Percentiles rank a stretch among this genome's conserved stretches.
Evolutionary conservation across 2,888 invertebrate genomes (phyloP).

Genomic region (Pachydiplax longipennis): DNA sequence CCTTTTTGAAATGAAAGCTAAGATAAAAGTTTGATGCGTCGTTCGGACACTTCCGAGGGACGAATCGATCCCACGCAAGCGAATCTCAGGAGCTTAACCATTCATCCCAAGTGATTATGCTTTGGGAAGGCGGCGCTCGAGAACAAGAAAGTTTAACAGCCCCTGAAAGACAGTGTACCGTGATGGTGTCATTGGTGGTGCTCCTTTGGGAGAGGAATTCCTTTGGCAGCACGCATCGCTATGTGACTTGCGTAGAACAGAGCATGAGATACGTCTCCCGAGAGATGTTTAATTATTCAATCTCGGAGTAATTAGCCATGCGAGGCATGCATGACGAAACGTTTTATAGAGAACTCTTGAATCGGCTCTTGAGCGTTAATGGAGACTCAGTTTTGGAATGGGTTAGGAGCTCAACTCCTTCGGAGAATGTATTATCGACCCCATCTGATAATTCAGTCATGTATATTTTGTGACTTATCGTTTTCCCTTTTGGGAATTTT

Average conservation of each 20-base stretch:
- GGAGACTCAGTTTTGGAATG: neutral
- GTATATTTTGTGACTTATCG: too few species aligned
- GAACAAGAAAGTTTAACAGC: neutral
- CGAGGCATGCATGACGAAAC: neutral
- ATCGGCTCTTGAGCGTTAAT: neutral
- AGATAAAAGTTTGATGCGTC: too few species aligned
- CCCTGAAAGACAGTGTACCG: neutral
- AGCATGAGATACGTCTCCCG: neutral
- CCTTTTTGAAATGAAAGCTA: too few species aligned
- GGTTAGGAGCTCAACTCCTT: neutral
- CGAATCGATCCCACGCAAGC: too few species aligned
- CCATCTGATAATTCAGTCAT: too few species aligned
- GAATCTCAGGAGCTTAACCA: neutral
- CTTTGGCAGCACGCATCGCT: neutral
- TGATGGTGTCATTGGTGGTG: neutral
- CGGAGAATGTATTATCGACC: too few species aligned
- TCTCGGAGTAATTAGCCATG: neutral
- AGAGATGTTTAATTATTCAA: neutral
- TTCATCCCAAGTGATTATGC: neutral
- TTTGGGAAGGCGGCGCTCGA: neutral
- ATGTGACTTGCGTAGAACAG: neutral
- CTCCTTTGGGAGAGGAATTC: neutral
- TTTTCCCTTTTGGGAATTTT: too few species aligned
- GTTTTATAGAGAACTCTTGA: neutral
- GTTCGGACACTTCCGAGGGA: too few species aligned